Percentiles rank a stretch among this genome's conserved stretches.
phyloP scores from a whole-genome alignment of 1,140 invertebrate genomes.

The Drosophila sulfurigaster region DNA sequence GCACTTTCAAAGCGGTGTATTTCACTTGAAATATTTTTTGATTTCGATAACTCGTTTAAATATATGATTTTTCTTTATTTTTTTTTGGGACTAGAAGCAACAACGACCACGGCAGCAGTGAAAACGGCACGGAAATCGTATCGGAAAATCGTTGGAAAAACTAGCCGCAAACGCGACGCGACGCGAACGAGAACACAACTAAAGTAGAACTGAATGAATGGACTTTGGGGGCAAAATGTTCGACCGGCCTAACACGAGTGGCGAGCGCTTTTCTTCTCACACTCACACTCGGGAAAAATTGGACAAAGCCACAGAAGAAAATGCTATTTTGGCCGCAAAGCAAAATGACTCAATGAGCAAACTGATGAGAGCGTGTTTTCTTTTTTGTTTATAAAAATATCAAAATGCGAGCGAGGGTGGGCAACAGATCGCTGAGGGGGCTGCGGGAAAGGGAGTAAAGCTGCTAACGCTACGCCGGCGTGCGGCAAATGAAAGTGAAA shows the following conservation, averaged over 20 bases:
- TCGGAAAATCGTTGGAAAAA: slow-evolving; percentile 28
- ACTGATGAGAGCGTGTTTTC: slow-evolving; percentile 18
- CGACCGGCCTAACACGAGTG: slow-evolving; percentile 25
- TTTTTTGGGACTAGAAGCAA: slow-evolving; percentile 21
- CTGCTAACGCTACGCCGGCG: slow-evolving; percentile 21
- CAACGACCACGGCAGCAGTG: slow-evolving; percentile 24
- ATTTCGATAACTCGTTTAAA: not conserved
- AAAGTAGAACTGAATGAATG: slow-evolving; percentile 68
- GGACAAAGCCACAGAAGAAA: slow-evolving; percentile 30
- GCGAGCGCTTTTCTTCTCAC: slow-evolving; percentile 32
- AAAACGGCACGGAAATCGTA: slow-evolving; percentile 45
- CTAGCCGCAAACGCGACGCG: slow-evolving; percentile 37
- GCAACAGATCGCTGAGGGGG: not conserved
- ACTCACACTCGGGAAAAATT: slow-evolving; percentile 52
- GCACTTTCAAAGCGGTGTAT: not conserved
- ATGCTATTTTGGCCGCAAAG: slow-evolving; percentile 58
- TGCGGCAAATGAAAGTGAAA: slow-evolving; percentile 18
- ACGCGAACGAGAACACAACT: slow-evolving; percentile 74
- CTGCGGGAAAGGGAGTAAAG: not conserved
- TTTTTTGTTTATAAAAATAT: slow-evolving; percentile 31
- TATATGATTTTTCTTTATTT: slow-evolving; percentile 2
- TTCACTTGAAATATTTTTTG: not conserved
- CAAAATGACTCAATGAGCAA: slow-evolving; percentile 62
- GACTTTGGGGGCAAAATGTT: slow-evolving; percentile 16
- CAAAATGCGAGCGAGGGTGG: slow-evolving; percentile 4